Conservation (phyloP, 2,888 invertebrate species). For the Dyspetes luteomarginatus region DNA sequence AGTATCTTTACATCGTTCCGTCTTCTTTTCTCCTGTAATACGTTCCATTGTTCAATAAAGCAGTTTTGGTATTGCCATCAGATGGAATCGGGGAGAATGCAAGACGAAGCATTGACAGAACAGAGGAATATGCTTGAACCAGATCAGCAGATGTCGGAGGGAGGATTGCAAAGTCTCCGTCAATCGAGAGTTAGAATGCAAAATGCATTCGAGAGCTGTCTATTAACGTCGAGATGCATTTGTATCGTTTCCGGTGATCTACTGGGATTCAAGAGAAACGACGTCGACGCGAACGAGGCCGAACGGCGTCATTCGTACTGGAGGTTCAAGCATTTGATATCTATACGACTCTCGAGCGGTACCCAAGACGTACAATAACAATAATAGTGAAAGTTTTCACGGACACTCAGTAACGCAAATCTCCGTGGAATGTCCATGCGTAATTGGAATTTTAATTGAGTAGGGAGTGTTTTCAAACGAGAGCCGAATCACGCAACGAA, state of each 20-base stretch:
- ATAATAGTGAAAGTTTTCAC: constrained; percentile 6
- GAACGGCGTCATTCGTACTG: background rate
- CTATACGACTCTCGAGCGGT: background rate
- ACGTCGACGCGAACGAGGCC: background rate
- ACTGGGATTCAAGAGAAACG: constrained; percentile 4
- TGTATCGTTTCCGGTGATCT: background rate
- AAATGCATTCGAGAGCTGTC: constrained; percentile 6
- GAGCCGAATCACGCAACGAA: background rate
- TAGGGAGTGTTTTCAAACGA: background rate
- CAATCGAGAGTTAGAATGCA: background rate
- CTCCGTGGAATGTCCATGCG: background rate
- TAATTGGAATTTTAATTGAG: constrained; percentile 19
- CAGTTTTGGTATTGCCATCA: background rate
- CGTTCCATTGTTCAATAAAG: constrained; percentile 43
- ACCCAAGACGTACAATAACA: background rate
- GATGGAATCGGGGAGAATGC: constrained; percentile 18
- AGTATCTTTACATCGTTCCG: constrained; percentile 4
- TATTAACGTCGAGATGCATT: constrained; percentile 21
- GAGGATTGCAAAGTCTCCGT: constrained; percentile 11
- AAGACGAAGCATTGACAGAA: background rate
- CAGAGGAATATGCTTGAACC: background rate
- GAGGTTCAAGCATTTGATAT: background rate
- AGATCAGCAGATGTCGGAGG: background rate
- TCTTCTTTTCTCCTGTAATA: constrained; percentile 27
- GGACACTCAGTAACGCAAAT: background rate